Base-by-base conservation (phyloP, 2,888 invertebrate species). In the Aporophyla nigra region DNA sequence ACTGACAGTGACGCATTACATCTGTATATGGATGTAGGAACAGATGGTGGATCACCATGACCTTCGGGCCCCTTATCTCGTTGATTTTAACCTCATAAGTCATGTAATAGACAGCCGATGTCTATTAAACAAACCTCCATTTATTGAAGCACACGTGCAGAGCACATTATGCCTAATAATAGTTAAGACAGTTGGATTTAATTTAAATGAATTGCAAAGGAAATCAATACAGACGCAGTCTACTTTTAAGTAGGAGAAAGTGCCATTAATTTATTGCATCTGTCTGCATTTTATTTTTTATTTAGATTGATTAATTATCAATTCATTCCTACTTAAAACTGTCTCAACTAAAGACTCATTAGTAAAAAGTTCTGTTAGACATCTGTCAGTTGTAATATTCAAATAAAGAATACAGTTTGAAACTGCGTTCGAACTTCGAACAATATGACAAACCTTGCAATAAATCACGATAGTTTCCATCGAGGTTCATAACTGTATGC, bases 21-120 rank as follows among this genome's bases (percentile, higher is more conserved):
- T 65, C 87, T 90, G 79, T 89, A 87, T 90, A 90, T 83, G 88
- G 90, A 71, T 79, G 77, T 88, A 82, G 86, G 86, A 91, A 92
- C 95, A 95, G 93, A 94, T 94, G 95, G 94, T 83, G 85, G 85
- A 86, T 92, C 74, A 87, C 95, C 95, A 93, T 93, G 93, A 93
- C 95, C 95, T 93, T 94, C 89, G 84, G 43, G 68, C 65, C 65
- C 87, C 87, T 87, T 88, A 88, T 88, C 89, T 87, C 71, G 79
- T 87, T 82, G 78, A 76, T 80, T 85, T 82, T 88, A 87, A 88
- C 89, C 87, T 87, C 88, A 82, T 77, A 82, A 85, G 82, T 86
- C 82, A 86, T 84, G 80, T 85, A 56, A 85, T 82, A 82, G 76
- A 77, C 74, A 74, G 71, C 69, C 66, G 51, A 82, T 87, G 75